phyloP scores from a whole-genome alignment of 2,888 invertebrate species.

The Stenotaenia linearis region DNA sequence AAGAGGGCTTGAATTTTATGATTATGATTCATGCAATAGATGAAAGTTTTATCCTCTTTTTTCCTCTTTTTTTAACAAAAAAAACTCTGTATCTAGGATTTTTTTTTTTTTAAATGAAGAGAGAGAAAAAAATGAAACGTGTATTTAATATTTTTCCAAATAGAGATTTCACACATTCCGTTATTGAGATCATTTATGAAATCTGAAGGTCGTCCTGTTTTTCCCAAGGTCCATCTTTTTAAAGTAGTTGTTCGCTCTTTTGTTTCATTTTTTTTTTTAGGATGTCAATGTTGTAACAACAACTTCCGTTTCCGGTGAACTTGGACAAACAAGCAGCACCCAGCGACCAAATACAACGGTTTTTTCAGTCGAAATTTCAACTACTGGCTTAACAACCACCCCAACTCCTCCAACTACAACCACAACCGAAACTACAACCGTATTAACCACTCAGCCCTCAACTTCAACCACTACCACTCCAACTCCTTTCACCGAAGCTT shows the following conservation, averaged over 20 bases:
- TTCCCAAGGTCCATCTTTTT: not conserved
- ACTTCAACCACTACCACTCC: not conserved
- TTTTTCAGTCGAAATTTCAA: not conserved
- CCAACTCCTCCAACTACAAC: not conserved
- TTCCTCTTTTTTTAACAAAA: not conserved
- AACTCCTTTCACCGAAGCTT: no score
- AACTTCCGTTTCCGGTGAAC: not conserved
- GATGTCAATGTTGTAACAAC: not conserved
- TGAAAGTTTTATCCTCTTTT: not conserved
- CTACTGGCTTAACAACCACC: not conserved
- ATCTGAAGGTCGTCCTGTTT: not conserved
- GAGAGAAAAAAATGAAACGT: not conserved
- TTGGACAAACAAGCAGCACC: not conserved
- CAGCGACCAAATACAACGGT: not conserved
- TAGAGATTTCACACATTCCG: not conserved
- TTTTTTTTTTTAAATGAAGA: not conserved
- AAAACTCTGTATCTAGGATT: not conserved
- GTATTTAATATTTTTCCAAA: not conserved
- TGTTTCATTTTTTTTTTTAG: not conserved
- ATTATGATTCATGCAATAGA: not conserved
- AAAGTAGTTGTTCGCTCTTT: not conserved
- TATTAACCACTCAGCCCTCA: not conserved
- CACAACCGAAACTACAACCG: not conserved
- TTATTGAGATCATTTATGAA: not conserved
- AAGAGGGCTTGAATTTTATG: not conserved